Evolutionary conservation across 2,113 vertebrate genomes (phyloP).

Genomic region (Thermophis baileyi): DNA sequence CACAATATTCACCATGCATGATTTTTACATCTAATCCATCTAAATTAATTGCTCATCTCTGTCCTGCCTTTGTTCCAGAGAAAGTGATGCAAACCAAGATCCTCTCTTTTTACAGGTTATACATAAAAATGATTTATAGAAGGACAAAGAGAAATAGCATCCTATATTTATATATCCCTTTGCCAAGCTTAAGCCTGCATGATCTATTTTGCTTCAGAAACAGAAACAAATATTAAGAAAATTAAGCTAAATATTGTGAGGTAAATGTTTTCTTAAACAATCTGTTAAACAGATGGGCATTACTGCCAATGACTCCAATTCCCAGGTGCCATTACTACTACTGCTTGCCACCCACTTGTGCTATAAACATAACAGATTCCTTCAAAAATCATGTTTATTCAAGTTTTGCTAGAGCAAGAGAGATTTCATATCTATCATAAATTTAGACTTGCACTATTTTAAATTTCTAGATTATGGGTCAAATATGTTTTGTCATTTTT

Average conservation of each 20-base stretch:
- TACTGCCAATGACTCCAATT: constrained; percentile 31
- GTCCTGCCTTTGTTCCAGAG: constrained; percentile 29
- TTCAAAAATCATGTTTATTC: constrained; percentile 42
- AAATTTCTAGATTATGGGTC: background rate
- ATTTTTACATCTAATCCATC: background rate
- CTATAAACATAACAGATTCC: constrained; percentile 61
- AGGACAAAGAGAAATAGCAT: constrained; percentile 12
- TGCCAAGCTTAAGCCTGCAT: constrained; percentile 23
- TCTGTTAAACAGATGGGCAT: background rate
- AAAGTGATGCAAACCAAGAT: constrained; percentile 25
- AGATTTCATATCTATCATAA: constrained; percentile 44
- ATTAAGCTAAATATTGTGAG: constrained; percentile 35
- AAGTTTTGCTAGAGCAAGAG: constrained; percentile 57
- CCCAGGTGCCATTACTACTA: constrained; percentile 8
- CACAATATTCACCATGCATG: background rate
- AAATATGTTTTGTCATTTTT: background rate
- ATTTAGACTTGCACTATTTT: background rate
- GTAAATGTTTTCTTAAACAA: constrained; percentile 37
- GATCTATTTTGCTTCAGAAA: constrained; percentile 40
- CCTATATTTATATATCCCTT: background rate
- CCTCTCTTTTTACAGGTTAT: background rate
- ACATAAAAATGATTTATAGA: constrained; percentile 27
- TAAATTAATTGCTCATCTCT: constrained; percentile 28
- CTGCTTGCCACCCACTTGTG: constrained; percentile 39
- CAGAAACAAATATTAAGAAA: constrained; percentile 39